A percentile compares a stretch with the other conserved stretches of the same genome.
phyloP scores from a whole-genome alignment of 2,888 invertebrate genomes.

The Nemurella pictetii region DNA sequence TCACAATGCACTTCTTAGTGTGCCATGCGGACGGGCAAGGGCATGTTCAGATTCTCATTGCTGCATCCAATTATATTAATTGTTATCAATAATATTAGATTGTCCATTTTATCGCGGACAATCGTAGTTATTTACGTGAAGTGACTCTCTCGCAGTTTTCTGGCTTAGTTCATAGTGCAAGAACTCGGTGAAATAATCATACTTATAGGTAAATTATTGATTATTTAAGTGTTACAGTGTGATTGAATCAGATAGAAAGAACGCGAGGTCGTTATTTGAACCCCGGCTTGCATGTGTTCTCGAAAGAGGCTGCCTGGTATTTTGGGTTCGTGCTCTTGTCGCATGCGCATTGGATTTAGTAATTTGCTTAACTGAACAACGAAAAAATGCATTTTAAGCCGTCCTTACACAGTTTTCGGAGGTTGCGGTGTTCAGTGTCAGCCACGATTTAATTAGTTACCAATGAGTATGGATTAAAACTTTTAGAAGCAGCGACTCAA shows the following conservation, averaged over 20 bases:
- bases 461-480: too few species aligned
- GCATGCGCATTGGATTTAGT: not conserved
- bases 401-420: too few species aligned
- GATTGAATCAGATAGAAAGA: not conserved
- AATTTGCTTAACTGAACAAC: not conserved
- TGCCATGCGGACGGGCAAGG: constrained; percentile 27
- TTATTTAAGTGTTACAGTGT: not conserved
- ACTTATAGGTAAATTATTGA: not conserved
- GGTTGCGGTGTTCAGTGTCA: too few species aligned
- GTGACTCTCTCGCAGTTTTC: not conserved
- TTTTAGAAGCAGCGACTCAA: too few species aligned
- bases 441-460: too few species aligned
- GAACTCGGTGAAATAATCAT: not conserved
- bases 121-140: not conserved
- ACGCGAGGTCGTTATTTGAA: not conserved
- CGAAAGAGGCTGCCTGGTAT: not conserved
- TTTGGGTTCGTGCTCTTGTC: not conserved
- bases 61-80: not conserved
- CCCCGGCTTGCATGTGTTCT: not conserved
- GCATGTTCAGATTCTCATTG: not conserved
- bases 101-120: not conserved
- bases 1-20: constrained; percentile 25
- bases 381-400: not conserved
- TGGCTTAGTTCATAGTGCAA: not conserved
- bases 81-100: not conserved